Evolutionary conservation across 2,113 vertebrate genomes (phyloP).

Genomic region (Leucosticte australis): DNA sequence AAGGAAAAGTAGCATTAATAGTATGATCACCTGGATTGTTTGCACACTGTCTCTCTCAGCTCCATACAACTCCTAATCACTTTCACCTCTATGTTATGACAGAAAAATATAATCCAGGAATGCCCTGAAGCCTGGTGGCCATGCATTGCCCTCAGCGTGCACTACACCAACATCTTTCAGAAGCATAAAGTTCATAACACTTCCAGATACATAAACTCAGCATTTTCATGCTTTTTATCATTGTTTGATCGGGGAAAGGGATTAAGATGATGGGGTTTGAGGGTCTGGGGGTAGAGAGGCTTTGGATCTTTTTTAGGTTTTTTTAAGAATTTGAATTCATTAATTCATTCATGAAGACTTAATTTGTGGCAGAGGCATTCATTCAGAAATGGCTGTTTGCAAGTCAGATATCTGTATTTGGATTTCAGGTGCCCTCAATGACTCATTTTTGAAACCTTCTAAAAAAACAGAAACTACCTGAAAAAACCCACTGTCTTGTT

Average conservation of each 20-base stretch:
- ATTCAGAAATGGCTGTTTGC: background rate
- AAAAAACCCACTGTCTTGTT: background rate
- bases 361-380: background rate
- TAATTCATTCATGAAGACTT: background rate
- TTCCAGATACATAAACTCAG: background rate
- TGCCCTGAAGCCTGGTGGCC: background rate
- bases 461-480: background rate
- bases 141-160: background rate
- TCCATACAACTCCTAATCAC: background rate
- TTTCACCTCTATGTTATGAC: background rate
- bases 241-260: background rate
- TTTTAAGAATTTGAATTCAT: background rate
- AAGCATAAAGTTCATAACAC: background rate
- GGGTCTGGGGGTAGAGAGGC: background rate
- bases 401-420: background rate
- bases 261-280: background rate
- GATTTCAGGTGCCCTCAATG: background rate
- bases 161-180: background rate
- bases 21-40: background rate
- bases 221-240: background rate
- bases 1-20: background rate
- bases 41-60: background rate
- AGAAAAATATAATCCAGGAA: background rate
- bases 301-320: fast-evolving
- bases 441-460: background rate